Conservation (phyloP, 2,113 vertebrate genomes). For the Ursus arctos region DNA sequence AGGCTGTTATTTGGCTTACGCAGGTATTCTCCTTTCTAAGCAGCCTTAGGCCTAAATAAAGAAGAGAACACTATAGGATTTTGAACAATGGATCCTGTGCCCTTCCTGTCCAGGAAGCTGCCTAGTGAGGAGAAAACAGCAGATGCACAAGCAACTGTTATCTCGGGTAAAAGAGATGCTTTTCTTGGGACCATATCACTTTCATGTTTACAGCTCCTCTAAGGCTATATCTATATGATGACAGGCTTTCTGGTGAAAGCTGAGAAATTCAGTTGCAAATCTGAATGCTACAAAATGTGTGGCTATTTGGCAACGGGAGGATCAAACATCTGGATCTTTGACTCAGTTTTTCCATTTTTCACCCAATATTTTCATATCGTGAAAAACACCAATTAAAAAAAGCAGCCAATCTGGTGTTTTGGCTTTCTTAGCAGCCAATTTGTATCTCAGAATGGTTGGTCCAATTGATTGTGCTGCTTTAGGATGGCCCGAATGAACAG, state of each 20-base stretch:
- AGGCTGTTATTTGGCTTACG: not conserved
- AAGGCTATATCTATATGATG: conserved; percentile 76
- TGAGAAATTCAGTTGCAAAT: conserved; percentile 80
- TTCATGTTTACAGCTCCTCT: conserved; percentile 72
- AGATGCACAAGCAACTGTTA: conserved; percentile 78
- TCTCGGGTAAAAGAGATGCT: conserved; percentile 73
- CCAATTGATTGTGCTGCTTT: conserved; percentile 77
- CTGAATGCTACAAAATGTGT: conserved; percentile 77
- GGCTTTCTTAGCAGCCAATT: conserved; percentile 79
- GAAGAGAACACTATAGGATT: conserved; percentile 46
- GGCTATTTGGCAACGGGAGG: conserved; percentile 75
- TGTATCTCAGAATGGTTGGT: conserved; percentile 80
- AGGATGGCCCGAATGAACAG: conserved; percentile 74
- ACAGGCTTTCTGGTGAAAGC: conserved; percentile 79
- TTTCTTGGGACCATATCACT: conserved; percentile 78
- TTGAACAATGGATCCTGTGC: conserved; percentile 71
- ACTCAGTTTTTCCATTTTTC: conserved; percentile 84
- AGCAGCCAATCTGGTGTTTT: conserved; percentile 82
- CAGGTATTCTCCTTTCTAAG: conserved; percentile 34
- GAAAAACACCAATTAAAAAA: conserved; percentile 82
- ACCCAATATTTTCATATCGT: conserved; percentile 83
- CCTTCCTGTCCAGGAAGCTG: conserved; percentile 70
- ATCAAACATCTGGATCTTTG: conserved; percentile 84
- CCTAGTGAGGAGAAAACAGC: conserved; percentile 73
- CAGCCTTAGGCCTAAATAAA: not conserved